Percentiles rank a stretch among this genome's conserved stretches.
phyloP scores from a whole-genome alignment of 2,888 invertebrate species.

The Buathra laborator region DNA sequence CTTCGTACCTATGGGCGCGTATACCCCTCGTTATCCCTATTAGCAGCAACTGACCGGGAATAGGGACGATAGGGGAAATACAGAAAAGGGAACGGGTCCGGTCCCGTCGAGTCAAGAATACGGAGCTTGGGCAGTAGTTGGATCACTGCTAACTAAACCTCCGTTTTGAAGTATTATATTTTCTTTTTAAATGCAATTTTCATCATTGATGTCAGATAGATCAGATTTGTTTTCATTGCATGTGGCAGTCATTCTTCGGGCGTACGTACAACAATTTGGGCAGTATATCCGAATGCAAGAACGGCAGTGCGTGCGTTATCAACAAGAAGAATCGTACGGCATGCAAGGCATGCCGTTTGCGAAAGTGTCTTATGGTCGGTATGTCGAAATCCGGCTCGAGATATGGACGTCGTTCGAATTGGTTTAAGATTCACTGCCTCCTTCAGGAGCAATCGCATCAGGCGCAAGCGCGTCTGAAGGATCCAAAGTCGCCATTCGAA shows the following conservation, averaged over 20 bases:
- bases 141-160: too few relatives aligned
- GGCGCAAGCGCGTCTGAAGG: constrained; percentile 78
- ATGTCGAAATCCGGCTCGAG: constrained; percentile 97
- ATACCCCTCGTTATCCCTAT: too few relatives aligned
- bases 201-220: constrained; percentile 18
- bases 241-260: constrained; percentile 94
- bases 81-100: too few relatives aligned
- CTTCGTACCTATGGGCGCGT: too few relatives aligned
- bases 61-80: too few relatives aligned
- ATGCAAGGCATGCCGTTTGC: constrained; percentile 95
- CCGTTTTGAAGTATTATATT: not conserved
- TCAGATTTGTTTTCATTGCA: constrained; percentile 54
- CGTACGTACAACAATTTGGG: constrained; percentile 96
- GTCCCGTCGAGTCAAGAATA: too few relatives aligned
- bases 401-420: constrained; percentile 95
- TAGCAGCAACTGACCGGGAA: too few relatives aligned
- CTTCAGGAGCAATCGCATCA: constrained; percentile 86
- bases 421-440: constrained; percentile 95
- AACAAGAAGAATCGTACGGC: constrained; percentile 97
- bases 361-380: constrained; percentile 94
- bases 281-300: constrained; percentile 97
- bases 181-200: not conserved
- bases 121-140: too few relatives aligned
- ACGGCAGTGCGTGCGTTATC: constrained; percentile 95
- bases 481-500: constrained; percentile 80